Evolutionary conservation across 2,797 vertebrate genomes (phyloP), one percentile per base, ranked within the genome.

Genomic region (Neoniphon sammara): DNA sequence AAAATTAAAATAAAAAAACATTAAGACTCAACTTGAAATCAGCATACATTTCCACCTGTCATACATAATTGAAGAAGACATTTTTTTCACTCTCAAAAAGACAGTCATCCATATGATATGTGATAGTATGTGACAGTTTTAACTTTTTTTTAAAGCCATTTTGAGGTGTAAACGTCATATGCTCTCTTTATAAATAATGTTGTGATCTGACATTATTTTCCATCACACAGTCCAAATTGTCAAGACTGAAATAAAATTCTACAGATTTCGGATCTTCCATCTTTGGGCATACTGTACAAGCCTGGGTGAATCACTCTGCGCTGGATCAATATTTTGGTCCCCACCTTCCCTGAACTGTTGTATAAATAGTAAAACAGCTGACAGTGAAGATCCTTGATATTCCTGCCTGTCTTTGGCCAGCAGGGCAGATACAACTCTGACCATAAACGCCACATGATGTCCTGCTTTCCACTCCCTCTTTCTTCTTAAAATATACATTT

Each of bases 301-400:
- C 53, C 55, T 36, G 39, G 74, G 75, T 77, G 42, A 77, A 73
- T 70, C 67, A 21, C 66, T 85, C 76, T 68, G 76, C 52, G 72
- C 50, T 78, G 50, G 81, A 92, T 93, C 90, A 84, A 93, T 94
- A 89, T 80, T 83, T 87, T 85, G 78, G 66, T 69, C 78, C 81
- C 73, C 84, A 77, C 82, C 61, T 81, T 88, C 75, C 71, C 82
- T 80, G 75, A 83, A 78, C 75, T 89, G 87, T 89, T 87, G 88
- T 89, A 89, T 90, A 92, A 91, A 92, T 91, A 91, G 85, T 73
- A 74, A 90, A 91, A 86, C 56, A 77, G 90, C 92, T 92, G 92
- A 92, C 86, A 72, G 74, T 3, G 57, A 86, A 82, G 84, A 85
- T 83, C 81, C 44, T 84, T 77, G 80, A 71, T 85, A 90, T 88